A percentile compares a stretch with the other conserved stretches of the same genome.
phyloP scores from a whole-genome alignment of 2,888 invertebrate species.

The Lithophane leautieri region DNA sequence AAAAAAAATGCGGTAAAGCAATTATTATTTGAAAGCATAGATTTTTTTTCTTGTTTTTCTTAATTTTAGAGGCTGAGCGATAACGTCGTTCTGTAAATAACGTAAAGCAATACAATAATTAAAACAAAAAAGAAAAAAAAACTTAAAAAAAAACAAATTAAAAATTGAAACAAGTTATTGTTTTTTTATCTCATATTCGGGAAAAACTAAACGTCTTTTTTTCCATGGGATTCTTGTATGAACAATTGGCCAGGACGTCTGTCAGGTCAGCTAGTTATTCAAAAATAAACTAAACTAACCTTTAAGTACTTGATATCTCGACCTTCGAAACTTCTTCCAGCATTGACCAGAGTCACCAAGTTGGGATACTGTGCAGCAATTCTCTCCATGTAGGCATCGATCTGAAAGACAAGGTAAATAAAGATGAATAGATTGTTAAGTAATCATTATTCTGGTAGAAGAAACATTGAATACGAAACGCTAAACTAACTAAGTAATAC shows the following conservation, averaged over 20 bases:
- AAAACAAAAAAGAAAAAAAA: no score
- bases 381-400: slow-evolving; percentile 87
- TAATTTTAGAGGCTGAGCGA: not conserved
- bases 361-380: slow-evolving; percentile 87
- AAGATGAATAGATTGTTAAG: not conserved
- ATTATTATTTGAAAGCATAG: not conserved
- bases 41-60: not conserved
- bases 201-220: no score
- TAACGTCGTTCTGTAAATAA: no score
- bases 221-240: no score
- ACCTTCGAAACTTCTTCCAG: slow-evolving; percentile 91
- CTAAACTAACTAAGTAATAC: not conserved
- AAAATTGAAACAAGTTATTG: no score
- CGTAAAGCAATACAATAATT: no score
- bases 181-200: not conserved
- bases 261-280: no score
- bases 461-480: not conserved
- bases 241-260: no score
- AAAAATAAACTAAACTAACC: slow-evolving; percentile 22
- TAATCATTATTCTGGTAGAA: not conserved
- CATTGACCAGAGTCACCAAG: slow-evolving; percentile 87
- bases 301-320: slow-evolving; percentile 91
- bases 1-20: not conserved
- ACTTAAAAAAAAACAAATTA: not conserved
- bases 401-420: slow-evolving; percentile 73